These are phyloP conservation scores for Perodicticus potto DNA, from an alignment of 2,797 vertebrate genomes.

Conservation along the genomic window DNA sequence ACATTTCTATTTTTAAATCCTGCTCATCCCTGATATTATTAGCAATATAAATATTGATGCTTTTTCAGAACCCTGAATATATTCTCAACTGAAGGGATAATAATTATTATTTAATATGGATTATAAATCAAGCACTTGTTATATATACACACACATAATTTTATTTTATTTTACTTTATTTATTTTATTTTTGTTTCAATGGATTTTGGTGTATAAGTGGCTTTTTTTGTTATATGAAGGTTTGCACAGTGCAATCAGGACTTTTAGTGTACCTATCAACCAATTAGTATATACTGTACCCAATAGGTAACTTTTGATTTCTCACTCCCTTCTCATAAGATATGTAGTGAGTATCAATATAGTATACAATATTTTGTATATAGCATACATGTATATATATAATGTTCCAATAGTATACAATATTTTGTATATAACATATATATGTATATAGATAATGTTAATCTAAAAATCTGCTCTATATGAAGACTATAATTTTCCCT, in stretches of 20 bases:
- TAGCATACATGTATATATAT: not conserved
- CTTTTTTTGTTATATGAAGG: not conserved
- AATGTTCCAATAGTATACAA: not conserved
- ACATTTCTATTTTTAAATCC: not conserved
- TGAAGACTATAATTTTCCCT: not conserved
- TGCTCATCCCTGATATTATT: not conserved
- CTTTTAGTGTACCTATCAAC: not conserved
- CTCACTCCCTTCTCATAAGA: not conserved
- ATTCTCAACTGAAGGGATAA: not conserved
- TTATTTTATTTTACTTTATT: not conserved
- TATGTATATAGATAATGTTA: not conserved
- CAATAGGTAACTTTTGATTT: not conserved
- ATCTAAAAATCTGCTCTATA: not conserved
- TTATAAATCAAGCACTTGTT: not conserved
- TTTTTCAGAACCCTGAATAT: not conserved
- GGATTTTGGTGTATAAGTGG: not conserved
- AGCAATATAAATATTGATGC: not conserved
- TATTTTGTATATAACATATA: not conserved
- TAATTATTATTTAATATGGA: not conserved
- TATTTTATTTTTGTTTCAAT: not conserved
- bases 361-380: not conserved
- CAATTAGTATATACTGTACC: not conserved
- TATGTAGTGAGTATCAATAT: not conserved
- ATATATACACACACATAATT: not conserved
- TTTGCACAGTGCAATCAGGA: not conserved